Percentiles rank a stretch among this genome's conserved stretches.
Evolutionary conservation across 2,797 vertebrate genomes (phyloP).

Genomic region (Sciurus carolinensis): DNA sequence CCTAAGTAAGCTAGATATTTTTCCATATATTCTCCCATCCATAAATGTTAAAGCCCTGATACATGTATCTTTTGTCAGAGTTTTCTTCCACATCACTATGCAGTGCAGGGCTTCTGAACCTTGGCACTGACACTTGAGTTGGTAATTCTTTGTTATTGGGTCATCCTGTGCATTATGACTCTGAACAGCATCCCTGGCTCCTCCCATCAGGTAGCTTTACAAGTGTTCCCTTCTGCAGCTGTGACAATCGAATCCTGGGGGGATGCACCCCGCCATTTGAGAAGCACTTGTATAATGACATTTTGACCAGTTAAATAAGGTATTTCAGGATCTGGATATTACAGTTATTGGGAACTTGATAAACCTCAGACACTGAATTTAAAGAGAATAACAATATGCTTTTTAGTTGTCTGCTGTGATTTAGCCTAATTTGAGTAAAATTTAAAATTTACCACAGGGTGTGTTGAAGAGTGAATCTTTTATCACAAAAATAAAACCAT

Average conservation of each 20-base stretch:
- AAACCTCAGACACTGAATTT: slow-evolving; percentile 28
- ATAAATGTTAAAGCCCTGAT: neutral
- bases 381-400: slow-evolving; percentile 60
- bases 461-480: slow-evolving; percentile 70
- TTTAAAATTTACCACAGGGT: slow-evolving; percentile 72
- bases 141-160: neutral
- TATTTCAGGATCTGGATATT: neutral
- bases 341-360: neutral
- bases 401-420: slow-evolving; percentile 77
- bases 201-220: neutral
- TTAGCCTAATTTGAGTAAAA: slow-evolving; percentile 80
- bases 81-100: neutral
- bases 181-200: no score
- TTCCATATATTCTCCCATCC: neutral
- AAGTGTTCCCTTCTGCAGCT: neutral
- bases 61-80: neutral
- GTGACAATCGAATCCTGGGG: neutral
- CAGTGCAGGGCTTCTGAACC: neutral
- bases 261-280: neutral
- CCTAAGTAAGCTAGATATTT: neutral
- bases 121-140: neutral
- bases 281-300: neutral
- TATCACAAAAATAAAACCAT: slow-evolving; percentile 73
- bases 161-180: rapidly evolving
- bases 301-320: neutral